Evolutionary conservation across 2,113 vertebrate genomes (phyloP).

Genomic region (Microcebus ravelobensis): DNA sequence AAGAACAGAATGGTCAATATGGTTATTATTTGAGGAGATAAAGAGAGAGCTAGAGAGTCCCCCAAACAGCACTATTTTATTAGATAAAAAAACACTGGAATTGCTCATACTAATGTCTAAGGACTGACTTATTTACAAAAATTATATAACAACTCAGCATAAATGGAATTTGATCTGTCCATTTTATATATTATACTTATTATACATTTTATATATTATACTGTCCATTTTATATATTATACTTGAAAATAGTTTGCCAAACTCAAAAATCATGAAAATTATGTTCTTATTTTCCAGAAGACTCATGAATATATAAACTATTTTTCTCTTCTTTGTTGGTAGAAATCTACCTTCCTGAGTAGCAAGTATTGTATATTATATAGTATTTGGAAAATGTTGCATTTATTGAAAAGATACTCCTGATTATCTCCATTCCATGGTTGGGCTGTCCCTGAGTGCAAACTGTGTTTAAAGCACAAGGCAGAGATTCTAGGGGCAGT

Average conservation of each 20-base stretch:
- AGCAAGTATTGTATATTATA: background rate
- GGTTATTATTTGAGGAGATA: background rate
- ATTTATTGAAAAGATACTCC: background rate
- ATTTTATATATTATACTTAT: background rate
- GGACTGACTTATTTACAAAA: background rate
- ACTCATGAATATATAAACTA: background rate
- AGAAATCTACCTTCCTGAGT: background rate
- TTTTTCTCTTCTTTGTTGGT: background rate
- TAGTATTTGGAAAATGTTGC: background rate
- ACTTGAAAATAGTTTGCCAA: background rate
- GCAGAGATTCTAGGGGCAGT: background rate
- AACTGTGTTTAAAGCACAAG: background rate
- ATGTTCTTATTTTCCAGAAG: background rate
- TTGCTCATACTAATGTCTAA: background rate
- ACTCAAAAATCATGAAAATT: background rate
- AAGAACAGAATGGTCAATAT: background rate
- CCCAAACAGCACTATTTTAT: background rate
- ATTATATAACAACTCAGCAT: background rate
- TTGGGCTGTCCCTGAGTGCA: background rate
- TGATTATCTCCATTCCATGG: background rate
- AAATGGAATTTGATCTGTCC: background rate
- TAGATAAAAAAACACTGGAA: background rate
- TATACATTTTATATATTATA: too few species aligned
- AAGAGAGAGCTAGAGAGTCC: background rate
- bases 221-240: background rate